Evolutionary conservation across 1,140 invertebrate genomes (phyloP).

Genomic region (Chlorops oryzae): DNA sequence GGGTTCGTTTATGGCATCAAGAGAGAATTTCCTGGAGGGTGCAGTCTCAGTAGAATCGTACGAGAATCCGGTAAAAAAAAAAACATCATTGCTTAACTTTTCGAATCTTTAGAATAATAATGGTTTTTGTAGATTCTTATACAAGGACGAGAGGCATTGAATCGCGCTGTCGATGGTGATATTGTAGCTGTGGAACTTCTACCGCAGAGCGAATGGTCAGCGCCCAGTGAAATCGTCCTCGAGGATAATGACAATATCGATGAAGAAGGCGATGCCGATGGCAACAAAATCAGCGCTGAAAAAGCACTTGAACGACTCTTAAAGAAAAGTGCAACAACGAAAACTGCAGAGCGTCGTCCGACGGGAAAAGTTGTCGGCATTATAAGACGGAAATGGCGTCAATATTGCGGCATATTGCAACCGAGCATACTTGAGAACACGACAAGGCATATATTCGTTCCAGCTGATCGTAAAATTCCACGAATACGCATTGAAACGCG

Average conservation of each 20-base stretch:
- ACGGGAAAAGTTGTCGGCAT: slow-evolving; percentile 92
- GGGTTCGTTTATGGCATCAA: slow-evolving; percentile 75
- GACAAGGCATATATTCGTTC: slow-evolving; percentile 77
- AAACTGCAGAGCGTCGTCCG: slow-evolving; percentile 50
- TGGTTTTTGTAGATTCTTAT: slow-evolving; percentile 65
- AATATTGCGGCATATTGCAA: slow-evolving; percentile 92
- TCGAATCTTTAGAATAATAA: background rate
- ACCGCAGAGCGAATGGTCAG: slow-evolving; percentile 83
- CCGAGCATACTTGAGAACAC: slow-evolving; percentile 67
- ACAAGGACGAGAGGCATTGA: slow-evolving; percentile 81
- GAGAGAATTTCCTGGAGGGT: slow-evolving; percentile 95
- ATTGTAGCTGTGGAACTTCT: slow-evolving; percentile 87
- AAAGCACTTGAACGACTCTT: slow-evolving; percentile 18
- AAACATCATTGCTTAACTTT: background rate
- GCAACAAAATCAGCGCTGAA: slow-evolving; percentile 37
- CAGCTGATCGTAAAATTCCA: slow-evolving; percentile 83
- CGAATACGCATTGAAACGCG: slow-evolving; percentile 88
- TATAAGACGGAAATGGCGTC: slow-evolving; percentile 91
- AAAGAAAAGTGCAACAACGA: slow-evolving; percentile 29
- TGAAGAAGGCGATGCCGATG: slow-evolving; percentile 60
- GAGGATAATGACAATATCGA: slow-evolving; percentile 67
- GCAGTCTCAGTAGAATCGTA: slow-evolving; percentile 72
- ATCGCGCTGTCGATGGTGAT: slow-evolving; percentile 95
- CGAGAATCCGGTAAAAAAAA: slow-evolving; percentile 62
- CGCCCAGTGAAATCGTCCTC: slow-evolving; percentile 76